Evolutionary conservation across 2,113 vertebrate genomes (phyloP), one percentile per base, ranked within the genome.

Genomic region (Percopsis transmontana): DNA sequence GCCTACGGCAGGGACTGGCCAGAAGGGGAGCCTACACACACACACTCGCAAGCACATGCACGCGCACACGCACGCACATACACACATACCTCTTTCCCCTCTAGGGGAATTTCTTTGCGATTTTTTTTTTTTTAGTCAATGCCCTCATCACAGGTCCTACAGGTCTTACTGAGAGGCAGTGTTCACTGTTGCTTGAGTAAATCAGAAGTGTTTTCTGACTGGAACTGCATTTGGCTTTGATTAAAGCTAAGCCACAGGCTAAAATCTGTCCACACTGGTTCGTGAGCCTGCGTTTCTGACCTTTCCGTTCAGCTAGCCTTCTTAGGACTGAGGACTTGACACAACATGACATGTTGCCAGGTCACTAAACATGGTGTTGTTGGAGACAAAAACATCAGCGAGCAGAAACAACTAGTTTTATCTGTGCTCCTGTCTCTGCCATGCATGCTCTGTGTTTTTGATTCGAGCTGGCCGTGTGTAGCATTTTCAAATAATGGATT

Each of bases 201-300:
- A 91, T 90, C 88, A 79, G 76, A 90, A 89, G 87, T 86, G 87
- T 91, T 90, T 87, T 90, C 79, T 89, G 84, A 89, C 86, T 90
- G 62, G 81, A 68, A 87, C 81, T 88, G 81, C 79, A 73, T 87
- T 84, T 86, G 80, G 79, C 58, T 88, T 88, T 90, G 85, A 89
- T 91, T 92, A 90, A 91, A 92, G 91, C 81, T 72, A 86, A 80
- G 92, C 91, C 86, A 78, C 63, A 10, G 91, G 91, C 88, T 89
- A 90, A 87, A 89, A 88, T 74, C 90, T 92, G 91, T 93, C 91
- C 81, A 92, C 87, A 86, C 90, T 72, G 80, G 77, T 92, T 90
- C 81, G 81, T 85, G 77, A 90, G 78, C 77, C 79, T 82, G 79
- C 76, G 88, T 88, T 86, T 88, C 84, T 91, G 90, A 91, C 89